Evolutionary conservation across 2,797 vertebrate species (phyloP).

Genomic region (Alca torda): DNA sequence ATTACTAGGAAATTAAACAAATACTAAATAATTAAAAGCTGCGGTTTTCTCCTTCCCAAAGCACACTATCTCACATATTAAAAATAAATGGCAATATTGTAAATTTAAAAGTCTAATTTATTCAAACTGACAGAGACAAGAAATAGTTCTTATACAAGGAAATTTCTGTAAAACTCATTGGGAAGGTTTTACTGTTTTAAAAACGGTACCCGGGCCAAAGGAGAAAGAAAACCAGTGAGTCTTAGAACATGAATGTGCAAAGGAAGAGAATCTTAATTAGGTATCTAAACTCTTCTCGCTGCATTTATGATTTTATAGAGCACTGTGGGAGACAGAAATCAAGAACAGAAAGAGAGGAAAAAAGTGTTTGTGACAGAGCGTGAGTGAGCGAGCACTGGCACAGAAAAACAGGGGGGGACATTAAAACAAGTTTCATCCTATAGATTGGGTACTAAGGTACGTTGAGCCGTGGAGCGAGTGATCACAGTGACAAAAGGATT

Average conservation of each 20-base stretch:
- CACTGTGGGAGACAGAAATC: neutral
- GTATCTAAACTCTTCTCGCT: neutral
- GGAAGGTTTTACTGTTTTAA: neutral
- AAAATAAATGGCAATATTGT: neutral
- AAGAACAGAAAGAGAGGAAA: neutral
- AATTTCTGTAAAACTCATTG: neutral
- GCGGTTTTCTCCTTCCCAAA: neutral
- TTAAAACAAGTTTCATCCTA: neutral
- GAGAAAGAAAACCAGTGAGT: neutral
- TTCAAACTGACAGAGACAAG: neutral
- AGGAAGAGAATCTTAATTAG: neutral
- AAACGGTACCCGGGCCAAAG: neutral
- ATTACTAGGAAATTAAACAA: neutral
- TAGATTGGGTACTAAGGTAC: neutral
- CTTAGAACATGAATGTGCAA: neutral
- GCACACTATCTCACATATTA: neutral
- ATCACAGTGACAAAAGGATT: neutral
- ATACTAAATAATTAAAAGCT: neutral
- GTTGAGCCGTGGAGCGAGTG: neutral
- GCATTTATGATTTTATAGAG: neutral
- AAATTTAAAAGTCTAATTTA: neutral
- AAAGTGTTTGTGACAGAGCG: fast-evolving
- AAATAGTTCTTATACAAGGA: neutral
- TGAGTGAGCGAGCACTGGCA: neutral
- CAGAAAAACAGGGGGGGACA: neutral